phyloP scores from a whole-genome alignment of 2,113 vertebrate species.

The Ancistrus triradiatus region DNA sequence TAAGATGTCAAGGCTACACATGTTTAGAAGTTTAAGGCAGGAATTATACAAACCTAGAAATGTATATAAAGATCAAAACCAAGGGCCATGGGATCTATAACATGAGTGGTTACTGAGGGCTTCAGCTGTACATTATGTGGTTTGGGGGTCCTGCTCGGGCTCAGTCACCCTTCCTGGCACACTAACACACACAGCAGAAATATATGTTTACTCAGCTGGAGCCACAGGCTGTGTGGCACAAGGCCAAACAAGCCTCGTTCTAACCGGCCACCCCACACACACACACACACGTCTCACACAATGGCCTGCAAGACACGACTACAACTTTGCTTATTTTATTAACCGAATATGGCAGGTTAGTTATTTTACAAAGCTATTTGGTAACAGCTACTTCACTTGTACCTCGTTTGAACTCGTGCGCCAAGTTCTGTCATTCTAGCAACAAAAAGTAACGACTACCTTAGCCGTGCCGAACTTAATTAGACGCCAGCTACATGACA shows the following conservation, averaged over 20 bases:
- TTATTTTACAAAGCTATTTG: slow-evolving; percentile 67
- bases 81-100: slow-evolving; percentile 55
- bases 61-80: slow-evolving; percentile 69
- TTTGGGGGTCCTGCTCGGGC: slow-evolving; percentile 45
- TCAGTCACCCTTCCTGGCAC: slow-evolving; percentile 53
- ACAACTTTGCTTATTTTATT: slow-evolving; percentile 65
- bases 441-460: slow-evolving; percentile 51
- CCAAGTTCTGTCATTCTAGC: slow-evolving; percentile 47
- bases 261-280: slow-evolving; percentile 41
- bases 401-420: slow-evolving; percentile 56
- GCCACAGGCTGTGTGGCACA: slow-evolving; percentile 49
- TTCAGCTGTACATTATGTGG: slow-evolving; percentile 53
- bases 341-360: slow-evolving; percentile 65
- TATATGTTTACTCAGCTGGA: slow-evolving; percentile 76
- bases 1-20: slow-evolving; percentile 68
- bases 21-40: slow-evolving; percentile 54
- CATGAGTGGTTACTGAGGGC: slow-evolving; percentile 55
- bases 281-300: slow-evolving; percentile 27
- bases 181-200: slow-evolving; percentile 53
- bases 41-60: slow-evolving; percentile 61
- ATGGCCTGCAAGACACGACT: slow-evolving; percentile 29
- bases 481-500: slow-evolving; percentile 29
- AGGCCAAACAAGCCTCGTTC: slow-evolving; percentile 45
- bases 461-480: slow-evolving; percentile 28
- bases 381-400: slow-evolving; percentile 65